Percentiles rank a stretch among this genome's conserved stretches.
Conservation (phyloP, 2,888 invertebrate species). For the Morpho achilles region DNA sequence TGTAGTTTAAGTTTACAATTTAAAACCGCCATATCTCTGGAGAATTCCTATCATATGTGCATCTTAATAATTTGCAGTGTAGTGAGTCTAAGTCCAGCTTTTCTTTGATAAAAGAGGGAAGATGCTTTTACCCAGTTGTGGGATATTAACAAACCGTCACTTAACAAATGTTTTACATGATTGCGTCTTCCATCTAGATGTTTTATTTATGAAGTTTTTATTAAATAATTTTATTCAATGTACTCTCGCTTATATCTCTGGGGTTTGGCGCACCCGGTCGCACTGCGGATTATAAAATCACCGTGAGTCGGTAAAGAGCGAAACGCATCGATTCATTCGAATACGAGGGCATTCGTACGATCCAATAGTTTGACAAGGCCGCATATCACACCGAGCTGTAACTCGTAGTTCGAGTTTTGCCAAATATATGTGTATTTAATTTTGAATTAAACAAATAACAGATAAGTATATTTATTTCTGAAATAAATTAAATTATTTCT, state of each 20-base stretch:
- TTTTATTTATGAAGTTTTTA: slow-evolving; percentile 17
- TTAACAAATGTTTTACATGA: no score
- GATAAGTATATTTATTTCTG: background rate
- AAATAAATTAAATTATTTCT: background rate
- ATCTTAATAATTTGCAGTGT: no score
- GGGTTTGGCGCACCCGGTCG: slow-evolving; percentile 42
- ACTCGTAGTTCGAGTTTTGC: background rate
- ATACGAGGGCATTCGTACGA: slow-evolving; percentile 56
- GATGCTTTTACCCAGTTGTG: no score
- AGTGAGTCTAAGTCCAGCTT: no score
- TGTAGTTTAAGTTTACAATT: no score
- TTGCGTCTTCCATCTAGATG: slow-evolving; percentile 5
- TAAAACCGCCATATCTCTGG: no score
- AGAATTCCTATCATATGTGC: no score
- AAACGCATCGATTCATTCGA: slow-evolving; percentile 64
- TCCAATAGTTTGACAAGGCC: slow-evolving; percentile 41
- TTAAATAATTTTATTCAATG: slow-evolving; percentile 70
- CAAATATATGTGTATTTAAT: no score
- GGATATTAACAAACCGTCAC: no score
- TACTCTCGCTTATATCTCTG: slow-evolving; percentile 24
- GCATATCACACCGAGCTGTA: slow-evolving; percentile 44
- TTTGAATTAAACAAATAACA: no score
- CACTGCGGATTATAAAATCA: slow-evolving; percentile 64
- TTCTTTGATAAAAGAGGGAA: no score
- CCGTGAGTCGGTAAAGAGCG: slow-evolving; percentile 48